These are phyloP conservation scores for Periparus ater DNA, from an alignment of 2,797 vertebrate genomes.

Conservation along the genomic window DNA sequence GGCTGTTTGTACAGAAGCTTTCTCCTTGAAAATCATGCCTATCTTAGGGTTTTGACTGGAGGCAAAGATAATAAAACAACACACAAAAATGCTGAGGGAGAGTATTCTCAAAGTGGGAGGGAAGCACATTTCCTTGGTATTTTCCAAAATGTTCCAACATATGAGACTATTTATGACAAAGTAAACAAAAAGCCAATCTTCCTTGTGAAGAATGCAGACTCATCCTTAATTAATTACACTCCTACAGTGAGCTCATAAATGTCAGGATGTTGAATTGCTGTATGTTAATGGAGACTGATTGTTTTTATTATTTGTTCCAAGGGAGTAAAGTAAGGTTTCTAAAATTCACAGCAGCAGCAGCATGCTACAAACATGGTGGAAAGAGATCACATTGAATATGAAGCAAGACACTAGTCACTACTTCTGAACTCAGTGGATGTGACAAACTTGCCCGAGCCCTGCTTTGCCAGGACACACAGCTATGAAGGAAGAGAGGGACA, in stretches of 20 bases:
- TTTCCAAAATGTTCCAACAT: conserved; percentile 42
- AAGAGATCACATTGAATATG: background rate
- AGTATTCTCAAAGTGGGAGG: conserved; percentile 34
- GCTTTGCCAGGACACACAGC: background rate
- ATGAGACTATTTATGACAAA: conserved; percentile 40
- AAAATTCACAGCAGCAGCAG: background rate
- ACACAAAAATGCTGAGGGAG: conserved; percentile 2
- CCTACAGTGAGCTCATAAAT: conserved; percentile 58
- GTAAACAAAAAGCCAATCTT: conserved; percentile 55
- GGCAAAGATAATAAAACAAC: conserved; percentile 1
- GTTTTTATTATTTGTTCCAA: background rate
- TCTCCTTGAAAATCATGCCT: conserved; percentile 5
- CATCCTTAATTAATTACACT: conserved; percentile 61
- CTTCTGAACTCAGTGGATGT: background rate
- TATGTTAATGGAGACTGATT: background rate
- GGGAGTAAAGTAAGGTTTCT: conserved; percentile 16
- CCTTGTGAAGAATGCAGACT: conserved; percentile 52
- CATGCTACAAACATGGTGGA: background rate
- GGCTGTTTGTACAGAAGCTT: background rate
- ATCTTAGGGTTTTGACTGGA: conserved; percentile 7
- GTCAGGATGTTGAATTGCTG: background rate
- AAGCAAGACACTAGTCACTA: background rate
- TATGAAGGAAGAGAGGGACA: background rate
- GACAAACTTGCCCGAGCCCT: background rate
- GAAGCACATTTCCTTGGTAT: conserved; percentile 16